Evolutionary conservation across 2,113 vertebrate genomes (phyloP).

Genomic region (Cheirogaleus medius): DNA sequence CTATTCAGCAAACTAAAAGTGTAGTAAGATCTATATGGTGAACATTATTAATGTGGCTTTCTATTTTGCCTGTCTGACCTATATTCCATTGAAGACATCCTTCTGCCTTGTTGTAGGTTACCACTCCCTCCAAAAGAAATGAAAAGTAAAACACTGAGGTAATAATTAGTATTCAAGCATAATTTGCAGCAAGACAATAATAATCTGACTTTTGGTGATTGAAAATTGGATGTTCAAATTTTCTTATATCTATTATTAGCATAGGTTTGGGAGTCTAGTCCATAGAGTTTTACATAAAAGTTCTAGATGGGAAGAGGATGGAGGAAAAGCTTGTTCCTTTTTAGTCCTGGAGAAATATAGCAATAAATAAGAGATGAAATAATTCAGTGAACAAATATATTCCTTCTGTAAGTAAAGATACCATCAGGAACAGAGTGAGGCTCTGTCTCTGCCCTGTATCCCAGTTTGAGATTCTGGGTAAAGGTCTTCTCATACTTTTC

Average conservation of each 20-base stretch:
- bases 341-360: not conserved
- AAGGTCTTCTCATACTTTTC: not conserved
- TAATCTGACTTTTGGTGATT: not conserved
- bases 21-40: not conserved
- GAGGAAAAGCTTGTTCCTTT: not conserved
- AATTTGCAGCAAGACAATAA: not conserved
- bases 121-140: slow-evolving; percentile 10
- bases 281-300: not conserved
- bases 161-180: slow-evolving; percentile 32
- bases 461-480: not conserved
- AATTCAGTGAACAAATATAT: not conserved
- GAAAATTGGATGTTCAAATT: not conserved
- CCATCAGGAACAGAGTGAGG: not conserved
- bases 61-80: slow-evolving; percentile 27
- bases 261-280: not conserved
- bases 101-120: not conserved
- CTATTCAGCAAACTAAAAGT: not conserved
- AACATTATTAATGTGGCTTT: not conserved
- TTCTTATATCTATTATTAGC: not conserved
- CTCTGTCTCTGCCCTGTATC: not conserved
- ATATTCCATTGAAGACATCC: not conserved
- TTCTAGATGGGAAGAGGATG: not conserved
- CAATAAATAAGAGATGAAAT: not conserved
- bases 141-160: not conserved
- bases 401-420: not conserved